Base-by-base conservation (phyloP, 2,797 vertebrate species). In the Staurois parvus region DNA sequence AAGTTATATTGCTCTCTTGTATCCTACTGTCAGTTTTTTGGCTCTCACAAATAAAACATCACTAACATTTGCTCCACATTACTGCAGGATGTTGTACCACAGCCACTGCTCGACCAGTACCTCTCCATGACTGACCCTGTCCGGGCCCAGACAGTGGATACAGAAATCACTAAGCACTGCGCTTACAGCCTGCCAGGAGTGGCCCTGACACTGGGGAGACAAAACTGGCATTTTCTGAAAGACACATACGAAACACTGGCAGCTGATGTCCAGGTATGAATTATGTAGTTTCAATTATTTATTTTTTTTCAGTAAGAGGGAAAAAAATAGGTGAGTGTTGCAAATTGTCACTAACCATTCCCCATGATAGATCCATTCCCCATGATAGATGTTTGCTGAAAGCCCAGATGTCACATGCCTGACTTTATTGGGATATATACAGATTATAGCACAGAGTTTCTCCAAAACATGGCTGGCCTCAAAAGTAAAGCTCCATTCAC, bases 161-260 rank as follows among this genome's bases (percentile, higher is more conserved):
- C 92, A 0, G 92, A 94, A 85, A 93, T 93, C 62, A 92, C 95
- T 87, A 94, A 92, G 26, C 94, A 93, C 88, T 93, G 95, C 0
- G 92, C 94, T 0, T 94, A 91, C 42, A 94, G 95, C 81, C 93
- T 94, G 32, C 95, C 90, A 0, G 94, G 94, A 0, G 93, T 95
- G 90, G 94, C 91, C 2, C 91, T 94, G 37, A 93, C 94, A 0
- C 88, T 94, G 37, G 92, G 94, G 76, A 83, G 92, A 81, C 94
- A 94, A 89, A 94, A 95, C 56, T 94, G 94, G 95, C 93, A 94
- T 85, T 95, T 94, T 79, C 88, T 94, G 84, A 95, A 93, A 82
- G 93, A 92, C 24, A 94, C 92, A 0, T 94, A 93, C 0, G 91
- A 94, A 79, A 92, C 90, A 0, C 88, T 95, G 89, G 93, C 95